Conservation (phyloP, 2,113 vertebrate species). For the Platichthys flesus region DNA sequence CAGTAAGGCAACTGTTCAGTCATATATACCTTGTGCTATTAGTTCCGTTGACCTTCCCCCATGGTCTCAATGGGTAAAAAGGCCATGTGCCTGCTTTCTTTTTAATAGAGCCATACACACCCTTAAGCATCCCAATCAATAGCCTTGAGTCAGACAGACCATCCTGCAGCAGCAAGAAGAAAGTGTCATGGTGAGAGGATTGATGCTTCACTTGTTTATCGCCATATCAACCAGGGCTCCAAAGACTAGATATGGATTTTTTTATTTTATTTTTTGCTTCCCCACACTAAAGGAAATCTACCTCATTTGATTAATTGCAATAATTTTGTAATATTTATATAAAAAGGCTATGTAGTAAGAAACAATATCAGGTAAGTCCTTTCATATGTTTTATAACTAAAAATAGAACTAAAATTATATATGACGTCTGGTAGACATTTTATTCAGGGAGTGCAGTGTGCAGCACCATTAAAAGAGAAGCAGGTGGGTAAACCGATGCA, state of each 20-base stretch:
- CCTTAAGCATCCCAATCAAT: constrained; percentile 51
- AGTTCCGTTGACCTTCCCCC: constrained; percentile 11
- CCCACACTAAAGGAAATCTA: not conserved
- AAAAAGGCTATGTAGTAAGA: not conserved
- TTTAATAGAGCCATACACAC: constrained; percentile 40
- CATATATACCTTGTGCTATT: constrained; percentile 15
- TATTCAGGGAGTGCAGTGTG: not conserved
- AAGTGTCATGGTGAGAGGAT: constrained; percentile 7
- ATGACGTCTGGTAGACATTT: not conserved
- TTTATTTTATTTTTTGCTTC: constrained; percentile 3
- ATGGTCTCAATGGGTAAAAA: constrained; percentile 31
- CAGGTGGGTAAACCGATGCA: not conserved
- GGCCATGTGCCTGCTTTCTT: constrained; percentile 22
- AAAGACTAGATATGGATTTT: not conserved
- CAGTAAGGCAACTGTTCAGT: constrained; percentile 24
- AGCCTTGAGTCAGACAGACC: constrained; percentile 27
- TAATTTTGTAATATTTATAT: not conserved
- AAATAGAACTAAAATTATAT: not conserved
- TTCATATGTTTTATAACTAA: not conserved
- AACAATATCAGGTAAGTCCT: not conserved
- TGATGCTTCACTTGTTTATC: constrained; percentile 27
- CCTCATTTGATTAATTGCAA: too few relatives aligned
- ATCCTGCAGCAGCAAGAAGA: constrained; percentile 23
- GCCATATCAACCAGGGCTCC: not conserved
- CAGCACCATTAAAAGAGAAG: not conserved